Conservation (phyloP, 1,140 invertebrate species). For the Hesperophylax magnus region DNA sequence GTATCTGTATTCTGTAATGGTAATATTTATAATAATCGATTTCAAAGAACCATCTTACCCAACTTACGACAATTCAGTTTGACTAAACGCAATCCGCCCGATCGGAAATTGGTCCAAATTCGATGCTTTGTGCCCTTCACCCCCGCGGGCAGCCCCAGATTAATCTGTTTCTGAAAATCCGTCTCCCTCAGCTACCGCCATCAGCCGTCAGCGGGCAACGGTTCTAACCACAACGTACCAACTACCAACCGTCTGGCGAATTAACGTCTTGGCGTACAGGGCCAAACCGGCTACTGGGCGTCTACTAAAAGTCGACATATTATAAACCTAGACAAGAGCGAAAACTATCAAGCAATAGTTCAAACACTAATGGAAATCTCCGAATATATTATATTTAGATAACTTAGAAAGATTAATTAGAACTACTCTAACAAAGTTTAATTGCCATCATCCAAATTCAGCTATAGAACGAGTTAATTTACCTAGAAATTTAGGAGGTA, state of each 20-base stretch:
- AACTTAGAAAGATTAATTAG: no score
- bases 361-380: no score
- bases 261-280: background rate
- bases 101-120: constrained; percentile 33
- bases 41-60: background rate
- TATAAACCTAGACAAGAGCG: no score
- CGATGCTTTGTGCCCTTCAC: background rate
- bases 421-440: no score
- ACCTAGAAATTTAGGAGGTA: no score
- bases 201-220: background rate
- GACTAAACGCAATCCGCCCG: background rate
- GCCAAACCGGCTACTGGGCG: no score
- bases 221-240: background rate
- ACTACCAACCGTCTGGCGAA: background rate
- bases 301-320: no score
- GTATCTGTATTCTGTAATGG: no score
- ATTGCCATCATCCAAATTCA: no score
- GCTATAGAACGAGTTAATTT: no score
- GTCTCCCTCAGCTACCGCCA: background rate
- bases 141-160: constrained; percentile 16
- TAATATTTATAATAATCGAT: background rate
- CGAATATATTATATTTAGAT: no score
- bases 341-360: no score
- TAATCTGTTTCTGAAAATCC: constrained; percentile 35
- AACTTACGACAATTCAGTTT: constrained; percentile 4